Base-by-base conservation (phyloP, 2,797 vertebrate genomes). In the Falco naumanni region DNA sequence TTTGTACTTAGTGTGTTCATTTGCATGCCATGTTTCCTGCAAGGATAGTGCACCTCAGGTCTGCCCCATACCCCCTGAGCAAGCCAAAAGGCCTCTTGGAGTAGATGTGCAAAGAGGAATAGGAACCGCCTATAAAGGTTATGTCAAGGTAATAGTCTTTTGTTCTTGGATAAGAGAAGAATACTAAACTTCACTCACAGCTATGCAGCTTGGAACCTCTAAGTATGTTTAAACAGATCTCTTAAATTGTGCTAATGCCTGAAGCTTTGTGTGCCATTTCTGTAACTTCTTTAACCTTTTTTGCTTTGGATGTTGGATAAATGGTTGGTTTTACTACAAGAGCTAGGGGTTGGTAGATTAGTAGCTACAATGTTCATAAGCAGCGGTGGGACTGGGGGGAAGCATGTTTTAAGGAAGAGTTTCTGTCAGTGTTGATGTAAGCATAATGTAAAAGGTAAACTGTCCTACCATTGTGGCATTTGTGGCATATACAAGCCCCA, bases 61-160 rank as follows among this genome's bases (percentile, higher is more conserved):
- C 95, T 99, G 99, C 97, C 99, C 99, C 68, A 99, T 99, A 95
- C 99, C 99, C 45, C 98, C 98, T 1, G 99, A 99, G 97, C 99
- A 99, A 95, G 98, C 99, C 93, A 99, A 99, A 98, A 98, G 99
- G 87, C 99, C 99, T 11, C 99, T 99, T 79, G 99, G 99, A 47
- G 98, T 99, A 79, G 99, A 99, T 20, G 99, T 99, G 75, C 99
- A 99, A 97, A 98, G 99, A 81, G 99, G 99, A 93, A 99, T 99
- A 81, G 99, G 99, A 78, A 99, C 99, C 0, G 99, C 99, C 45
- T 99, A 99, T 97, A 99, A 99, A 97, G 99, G 99, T 74, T 99
- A 98, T 19, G 99, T 99, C 94, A 99, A 99, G 98, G 99, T 99
- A 97, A 98, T 98, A 34, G 24, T 43, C 74, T 65, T 95, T 88